These are phyloP conservation scores for Danaus melanippus DNA, from an alignment of 1,140 invertebrate genomes.

Conservation along the genomic window DNA sequence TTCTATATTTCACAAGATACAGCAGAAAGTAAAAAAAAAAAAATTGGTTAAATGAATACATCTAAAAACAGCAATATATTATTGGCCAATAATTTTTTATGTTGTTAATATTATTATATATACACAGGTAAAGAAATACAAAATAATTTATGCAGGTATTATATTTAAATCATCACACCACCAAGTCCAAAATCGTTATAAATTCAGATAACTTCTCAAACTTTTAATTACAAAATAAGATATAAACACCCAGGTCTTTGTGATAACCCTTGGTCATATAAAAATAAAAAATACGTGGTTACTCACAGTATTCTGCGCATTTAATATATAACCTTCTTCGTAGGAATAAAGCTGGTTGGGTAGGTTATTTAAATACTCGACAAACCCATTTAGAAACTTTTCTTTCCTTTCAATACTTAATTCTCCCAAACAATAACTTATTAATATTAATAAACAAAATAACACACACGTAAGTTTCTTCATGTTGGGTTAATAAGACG, in stretches of 20 bases:
- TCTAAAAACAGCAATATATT: no score
- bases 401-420: slow-evolving; percentile 34
- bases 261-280: slow-evolving; percentile 21
- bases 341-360: slow-evolving; percentile 39
- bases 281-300: slow-evolving; percentile 9
- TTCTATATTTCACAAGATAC: no score
- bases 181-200: slow-evolving; percentile 6
- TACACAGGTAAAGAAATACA: neutral
- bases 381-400: slow-evolving; percentile 46
- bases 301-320: slow-evolving; percentile 43
- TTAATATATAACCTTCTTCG: slow-evolving; percentile 40
- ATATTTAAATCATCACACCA: neutral
- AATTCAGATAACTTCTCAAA: slow-evolving; percentile 7
- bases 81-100: no score
- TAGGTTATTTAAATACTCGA: slow-evolving; percentile 48
- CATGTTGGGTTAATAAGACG: slow-evolving; percentile 31
- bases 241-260: slow-evolving; percentile 8
- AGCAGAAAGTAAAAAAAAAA: no score
- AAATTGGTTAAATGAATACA: no score
- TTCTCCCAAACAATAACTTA: slow-evolving; percentile 31
- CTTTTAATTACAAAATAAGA: neutral
- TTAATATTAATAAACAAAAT: slow-evolving; percentile 24
- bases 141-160: neutral
- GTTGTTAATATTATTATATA: no score
- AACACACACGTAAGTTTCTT: slow-evolving; percentile 24